Percentiles rank a stretch among this genome's conserved stretches.
Conservation (phyloP, 2,888 invertebrate genomes). For the Microctonus brassicae region DNA sequence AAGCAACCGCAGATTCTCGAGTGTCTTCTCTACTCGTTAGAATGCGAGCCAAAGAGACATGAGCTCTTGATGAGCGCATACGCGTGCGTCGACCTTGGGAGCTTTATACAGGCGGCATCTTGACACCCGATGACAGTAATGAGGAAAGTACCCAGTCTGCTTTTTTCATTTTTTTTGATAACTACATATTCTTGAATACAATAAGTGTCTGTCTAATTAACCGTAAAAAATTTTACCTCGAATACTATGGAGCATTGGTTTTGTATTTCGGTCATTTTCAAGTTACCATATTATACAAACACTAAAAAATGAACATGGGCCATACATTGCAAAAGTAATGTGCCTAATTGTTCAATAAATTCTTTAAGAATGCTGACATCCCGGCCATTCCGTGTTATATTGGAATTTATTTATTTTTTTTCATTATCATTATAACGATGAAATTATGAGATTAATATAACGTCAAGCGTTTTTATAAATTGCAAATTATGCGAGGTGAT, state of each 20-base stretch:
- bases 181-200: not conserved
- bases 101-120: not conserved
- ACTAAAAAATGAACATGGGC: not conserved
- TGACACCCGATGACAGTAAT: constrained; percentile 22
- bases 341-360: not conserved
- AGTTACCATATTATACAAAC: not conserved
- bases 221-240: constrained; percentile 15
- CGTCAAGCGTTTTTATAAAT: not conserved
- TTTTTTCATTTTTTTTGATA: not conserved
- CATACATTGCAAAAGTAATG: not conserved
- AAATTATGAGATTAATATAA: not conserved
- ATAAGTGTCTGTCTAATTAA: constrained; percentile 28
- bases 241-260: constrained; percentile 13
- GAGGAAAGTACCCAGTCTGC: constrained; percentile 16
- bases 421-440: not conserved
- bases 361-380: not conserved
- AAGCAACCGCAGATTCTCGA: constrained; percentile 31
- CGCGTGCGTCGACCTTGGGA: constrained; percentile 5
- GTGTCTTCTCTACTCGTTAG: constrained; percentile 17
- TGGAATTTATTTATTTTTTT: not conserved
- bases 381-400: not conserved
- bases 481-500: not conserved
- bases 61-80: not conserved
- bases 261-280: not conserved
- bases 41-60: constrained; percentile 16